These are phyloP conservation scores for Hymenopus coronatus DNA, from an alignment of 2,888 invertebrate genomes.

Conservation along the genomic window DNA sequence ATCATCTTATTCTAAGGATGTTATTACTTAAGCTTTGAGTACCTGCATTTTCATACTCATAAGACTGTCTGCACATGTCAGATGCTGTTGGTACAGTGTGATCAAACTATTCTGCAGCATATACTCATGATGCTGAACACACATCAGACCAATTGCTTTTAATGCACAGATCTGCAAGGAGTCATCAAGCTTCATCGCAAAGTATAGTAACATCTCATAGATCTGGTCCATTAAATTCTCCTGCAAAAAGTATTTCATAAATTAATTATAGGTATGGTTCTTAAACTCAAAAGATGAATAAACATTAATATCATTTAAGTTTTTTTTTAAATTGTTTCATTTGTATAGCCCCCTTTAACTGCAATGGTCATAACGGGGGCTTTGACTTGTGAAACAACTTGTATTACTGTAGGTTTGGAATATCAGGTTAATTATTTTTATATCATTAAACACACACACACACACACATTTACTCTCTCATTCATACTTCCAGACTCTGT, in stretches of 20 bases:
- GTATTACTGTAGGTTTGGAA: too few species aligned
- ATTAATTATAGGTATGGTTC: too few species aligned
- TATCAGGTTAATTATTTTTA: too few species aligned
- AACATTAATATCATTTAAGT: too few species aligned
- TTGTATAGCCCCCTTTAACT: too few species aligned
- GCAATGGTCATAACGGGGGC: too few species aligned
- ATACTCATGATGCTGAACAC: constrained; percentile 11
- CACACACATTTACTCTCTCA: too few species aligned
- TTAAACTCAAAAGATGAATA: too few species aligned
- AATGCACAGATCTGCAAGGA: not conserved
- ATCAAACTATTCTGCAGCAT: not conserved
- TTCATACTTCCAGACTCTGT: too few species aligned
- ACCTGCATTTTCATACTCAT: constrained; percentile 10
- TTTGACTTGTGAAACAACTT: too few species aligned
- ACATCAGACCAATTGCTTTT: not conserved
- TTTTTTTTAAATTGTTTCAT: too few species aligned
- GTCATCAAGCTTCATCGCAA: not conserved
- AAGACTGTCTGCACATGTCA: not conserved
- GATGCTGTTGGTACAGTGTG: not conserved
- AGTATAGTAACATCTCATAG: not conserved
- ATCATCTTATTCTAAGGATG: not conserved
- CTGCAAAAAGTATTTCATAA: not conserved
- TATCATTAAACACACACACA: too few species aligned
- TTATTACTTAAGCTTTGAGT: constrained; percentile 25
- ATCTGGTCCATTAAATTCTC: not conserved